Conservation (phyloP, 2,888 invertebrate species). For the Melanotus villosus region DNA sequence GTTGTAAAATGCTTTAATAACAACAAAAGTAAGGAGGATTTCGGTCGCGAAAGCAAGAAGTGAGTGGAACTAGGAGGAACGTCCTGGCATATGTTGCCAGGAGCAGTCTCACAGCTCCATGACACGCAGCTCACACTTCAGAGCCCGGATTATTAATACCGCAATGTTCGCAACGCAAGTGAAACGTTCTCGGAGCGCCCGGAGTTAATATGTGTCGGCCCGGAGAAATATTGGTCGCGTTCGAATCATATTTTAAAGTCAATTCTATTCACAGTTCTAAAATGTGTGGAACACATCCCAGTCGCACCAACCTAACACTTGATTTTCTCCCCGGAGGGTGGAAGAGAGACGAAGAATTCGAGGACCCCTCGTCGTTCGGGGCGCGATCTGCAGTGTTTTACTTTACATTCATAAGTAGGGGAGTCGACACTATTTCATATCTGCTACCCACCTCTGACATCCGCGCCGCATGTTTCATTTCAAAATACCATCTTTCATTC, state of each 20-base stretch:
- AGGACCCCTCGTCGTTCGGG: slow-evolving; percentile 29
- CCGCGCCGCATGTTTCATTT: slow-evolving; percentile 65
- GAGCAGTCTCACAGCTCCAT: slow-evolving; percentile 42
- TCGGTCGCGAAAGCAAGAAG: not conserved
- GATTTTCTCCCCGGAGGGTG: slow-evolving; percentile 43
- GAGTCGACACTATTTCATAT: slow-evolving; percentile 65
- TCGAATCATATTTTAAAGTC: slow-evolving; percentile 66
- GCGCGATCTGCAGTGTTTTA: slow-evolving; percentile 60
- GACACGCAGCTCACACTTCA: slow-evolving; percentile 51
- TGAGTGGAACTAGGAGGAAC: not conserved
- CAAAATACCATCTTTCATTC: slow-evolving; percentile 67
- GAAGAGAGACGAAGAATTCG: slow-evolving; percentile 37
- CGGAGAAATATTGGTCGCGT: slow-evolving; percentile 62
- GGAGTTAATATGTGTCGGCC: slow-evolving; percentile 60
- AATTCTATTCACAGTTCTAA: slow-evolving; percentile 59
- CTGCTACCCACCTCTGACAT: slow-evolving; percentile 65
- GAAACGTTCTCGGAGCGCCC: slow-evolving; percentile 52
- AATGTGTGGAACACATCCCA: slow-evolving; percentile 50
- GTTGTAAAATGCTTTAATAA: slow-evolving; percentile 14
- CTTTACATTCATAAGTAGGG: slow-evolving; percentile 66
- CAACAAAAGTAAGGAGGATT: not conserved
- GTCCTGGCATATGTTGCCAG: slow-evolving; percentile 44
- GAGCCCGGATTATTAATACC: slow-evolving; percentile 57
- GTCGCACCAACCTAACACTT: slow-evolving; percentile 44
- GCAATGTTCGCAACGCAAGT: slow-evolving; percentile 52